Conservation (phyloP, 2,797 vertebrate genomes). For the Sciaenops ocellatus region DNA sequence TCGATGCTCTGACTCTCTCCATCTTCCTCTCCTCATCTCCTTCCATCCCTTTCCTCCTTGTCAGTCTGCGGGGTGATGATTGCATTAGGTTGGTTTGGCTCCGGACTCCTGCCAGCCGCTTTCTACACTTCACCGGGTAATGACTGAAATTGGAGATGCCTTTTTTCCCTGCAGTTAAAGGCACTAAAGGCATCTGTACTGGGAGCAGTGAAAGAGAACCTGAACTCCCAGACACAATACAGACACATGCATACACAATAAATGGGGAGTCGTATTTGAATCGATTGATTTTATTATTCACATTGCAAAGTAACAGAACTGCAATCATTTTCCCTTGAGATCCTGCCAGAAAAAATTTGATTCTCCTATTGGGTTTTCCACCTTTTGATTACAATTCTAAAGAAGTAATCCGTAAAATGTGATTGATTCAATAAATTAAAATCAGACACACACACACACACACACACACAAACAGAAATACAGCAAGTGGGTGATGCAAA, state of each 20-base stretch:
- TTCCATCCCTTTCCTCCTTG: conserved; percentile 25
- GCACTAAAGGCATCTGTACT: conserved; percentile 70
- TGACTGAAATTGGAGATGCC: conserved; percentile 80
- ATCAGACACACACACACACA: conserved; percentile 14
- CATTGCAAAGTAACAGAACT: conserved; percentile 26
- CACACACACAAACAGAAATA: conserved; percentile 21
- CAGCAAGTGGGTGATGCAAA: conserved; percentile 47
- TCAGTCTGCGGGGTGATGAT: conserved; percentile 72
- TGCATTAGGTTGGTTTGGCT: conserved; percentile 71
- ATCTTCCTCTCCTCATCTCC: conserved; percentile 45
- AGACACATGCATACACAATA: conserved; percentile 43
- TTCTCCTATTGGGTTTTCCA: conserved; percentile 15
- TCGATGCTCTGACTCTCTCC: conserved; percentile 31
- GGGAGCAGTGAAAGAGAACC: conserved; percentile 57
- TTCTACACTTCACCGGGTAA: conserved; percentile 75
- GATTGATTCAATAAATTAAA: conserved; percentile 47
- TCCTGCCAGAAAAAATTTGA: background rate
- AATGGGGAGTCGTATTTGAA: conserved; percentile 17
- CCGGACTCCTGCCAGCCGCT: conserved; percentile 68
- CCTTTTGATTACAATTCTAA: conserved; percentile 14
- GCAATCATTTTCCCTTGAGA: conserved; percentile 31
- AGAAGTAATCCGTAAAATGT: conserved; percentile 2
- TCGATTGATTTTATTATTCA: conserved; percentile 43
- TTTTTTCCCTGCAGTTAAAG: conserved; percentile 73
- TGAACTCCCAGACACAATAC: conserved; percentile 39